Base-by-base conservation (phyloP, 2,797 vertebrate genomes). In the Xiphophorus birchmanni region DNA sequence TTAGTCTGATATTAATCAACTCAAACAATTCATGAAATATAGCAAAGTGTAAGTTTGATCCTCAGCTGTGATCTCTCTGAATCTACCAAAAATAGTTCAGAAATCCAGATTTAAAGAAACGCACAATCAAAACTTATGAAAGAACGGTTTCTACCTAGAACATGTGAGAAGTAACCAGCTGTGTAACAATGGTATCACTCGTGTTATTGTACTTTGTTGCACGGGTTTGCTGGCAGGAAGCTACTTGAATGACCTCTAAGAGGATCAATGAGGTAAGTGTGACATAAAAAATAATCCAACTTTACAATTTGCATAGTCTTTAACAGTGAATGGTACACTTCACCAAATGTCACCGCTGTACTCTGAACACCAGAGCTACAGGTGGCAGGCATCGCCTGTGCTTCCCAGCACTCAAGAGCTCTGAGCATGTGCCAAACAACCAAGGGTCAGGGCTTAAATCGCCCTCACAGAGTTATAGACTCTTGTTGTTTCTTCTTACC, bases 241-340 rank as follows among this genome's bases (percentile, higher is more conserved):
- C 80, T 80, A 82, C 87, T 90, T 80, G 80, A 93, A 81, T 11
- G 42, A 79, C 74, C 85, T 85, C 81, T 93, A 94, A 94, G 90
- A 94, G 92, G 94, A 93, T 95, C 91, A 92, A 89, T 89, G 82
- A 88, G 82, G 83, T 78, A 93, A 91, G 91, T 88, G 93, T 92
- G 92, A 94, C 93, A 93, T 91, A 76, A 92, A 92, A 91, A 91
- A 93, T 89, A 95, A 94, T 94, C 93, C 93, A 65, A 84, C 79
- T 78, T 88, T 93, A 92, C 91, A 94, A 93, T 93, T 93, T 93
- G 90, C 90, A 93, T 94, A 93, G 92, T 93, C 87, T 94, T 91
- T 78, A 92, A 88, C 74, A 71, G 90, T 93, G 89, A 94, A 94
- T 93, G 93, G 94, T 93, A 83, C 93, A 86, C 87, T 88, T 93